phyloP scores from a whole-genome alignment of 2,113 vertebrate species.

The Zapornia atra region DNA sequence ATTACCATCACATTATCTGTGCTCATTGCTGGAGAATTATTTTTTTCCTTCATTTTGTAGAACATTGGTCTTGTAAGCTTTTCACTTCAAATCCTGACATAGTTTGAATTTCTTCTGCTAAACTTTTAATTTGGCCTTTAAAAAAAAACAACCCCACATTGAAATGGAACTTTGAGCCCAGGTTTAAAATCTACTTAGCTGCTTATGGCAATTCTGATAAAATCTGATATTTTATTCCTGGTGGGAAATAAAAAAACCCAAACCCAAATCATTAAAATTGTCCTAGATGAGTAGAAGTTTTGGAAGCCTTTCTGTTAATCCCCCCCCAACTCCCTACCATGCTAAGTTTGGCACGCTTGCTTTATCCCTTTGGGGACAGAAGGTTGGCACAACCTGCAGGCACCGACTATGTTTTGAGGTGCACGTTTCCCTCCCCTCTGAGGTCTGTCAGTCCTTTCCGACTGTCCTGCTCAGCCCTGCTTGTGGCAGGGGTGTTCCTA shows the following conservation, averaged over 20 bases:
- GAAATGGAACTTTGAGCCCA: neutral
- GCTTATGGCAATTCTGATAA: neutral
- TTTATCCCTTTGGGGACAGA: neutral
- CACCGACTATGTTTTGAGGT: neutral
- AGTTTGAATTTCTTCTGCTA: neutral
- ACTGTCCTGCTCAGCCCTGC: neutral
- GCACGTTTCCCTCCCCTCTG: neutral
- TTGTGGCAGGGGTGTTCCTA: accelerated
- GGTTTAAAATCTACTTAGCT: neutral
- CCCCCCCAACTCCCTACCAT: neutral
- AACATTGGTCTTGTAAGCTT: neutral
- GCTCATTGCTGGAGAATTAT: neutral
- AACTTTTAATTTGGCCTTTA: neutral
- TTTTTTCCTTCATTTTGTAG: neutral
- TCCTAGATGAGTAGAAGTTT: neutral
- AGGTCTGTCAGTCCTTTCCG: neutral
- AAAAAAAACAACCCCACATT: neutral
- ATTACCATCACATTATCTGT: neutral
- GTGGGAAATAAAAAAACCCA: neutral
- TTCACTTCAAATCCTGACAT: neutral
- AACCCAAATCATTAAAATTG: neutral
- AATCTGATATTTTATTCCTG: neutral
- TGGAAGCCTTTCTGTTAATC: neutral
- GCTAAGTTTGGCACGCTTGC: neutral
- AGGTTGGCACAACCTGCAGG: neutral